Percentiles rank a stretch among this genome's conserved stretches.
Evolutionary conservation across 1,140 invertebrate species (phyloP).

Genomic region (Solenopsis invicta): DNA sequence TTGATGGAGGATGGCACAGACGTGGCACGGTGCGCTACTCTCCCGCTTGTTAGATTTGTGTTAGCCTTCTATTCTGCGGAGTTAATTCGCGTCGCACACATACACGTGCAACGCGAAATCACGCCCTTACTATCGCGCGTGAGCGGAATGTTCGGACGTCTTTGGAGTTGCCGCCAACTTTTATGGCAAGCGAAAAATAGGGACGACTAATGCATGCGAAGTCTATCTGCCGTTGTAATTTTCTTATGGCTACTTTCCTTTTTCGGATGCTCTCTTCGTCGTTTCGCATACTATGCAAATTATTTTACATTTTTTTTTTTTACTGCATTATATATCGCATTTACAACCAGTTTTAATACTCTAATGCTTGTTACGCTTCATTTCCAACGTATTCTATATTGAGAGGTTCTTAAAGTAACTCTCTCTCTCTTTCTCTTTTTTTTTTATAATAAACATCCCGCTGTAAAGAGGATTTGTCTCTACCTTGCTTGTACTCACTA

Average conservation of each 20-base stretch:
- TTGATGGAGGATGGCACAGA: slow-evolving; percentile 52
- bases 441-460: not conserved
- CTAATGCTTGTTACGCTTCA: not conserved
- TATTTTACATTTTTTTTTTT: not conserved
- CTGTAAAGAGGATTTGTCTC: not conserved
- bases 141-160: slow-evolving; percentile 30
- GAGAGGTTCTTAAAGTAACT: not conserved
- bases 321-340: not conserved
- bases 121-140: slow-evolving; percentile 41
- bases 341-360: too few relatives aligned
- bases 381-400: not conserved
- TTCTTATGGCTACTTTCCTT: not conserved
- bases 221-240: not conserved
- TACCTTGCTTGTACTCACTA: not conserved
- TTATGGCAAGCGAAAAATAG: slow-evolving; percentile 19
- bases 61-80: slow-evolving; percentile 47
- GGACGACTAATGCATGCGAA: slow-evolving; percentile 7
- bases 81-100: slow-evolving; percentile 45
- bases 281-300: not conserved
- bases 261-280: not conserved
- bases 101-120: slow-evolving; percentile 26
- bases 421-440: not conserved
- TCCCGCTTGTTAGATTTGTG: slow-evolving; percentile 58
- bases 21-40: slow-evolving; percentile 38
- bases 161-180: slow-evolving; percentile 17